These are phyloP conservation scores for Papilio demoleus DNA, from an alignment of 2,888 invertebrate species.

Conservation along the genomic window DNA sequence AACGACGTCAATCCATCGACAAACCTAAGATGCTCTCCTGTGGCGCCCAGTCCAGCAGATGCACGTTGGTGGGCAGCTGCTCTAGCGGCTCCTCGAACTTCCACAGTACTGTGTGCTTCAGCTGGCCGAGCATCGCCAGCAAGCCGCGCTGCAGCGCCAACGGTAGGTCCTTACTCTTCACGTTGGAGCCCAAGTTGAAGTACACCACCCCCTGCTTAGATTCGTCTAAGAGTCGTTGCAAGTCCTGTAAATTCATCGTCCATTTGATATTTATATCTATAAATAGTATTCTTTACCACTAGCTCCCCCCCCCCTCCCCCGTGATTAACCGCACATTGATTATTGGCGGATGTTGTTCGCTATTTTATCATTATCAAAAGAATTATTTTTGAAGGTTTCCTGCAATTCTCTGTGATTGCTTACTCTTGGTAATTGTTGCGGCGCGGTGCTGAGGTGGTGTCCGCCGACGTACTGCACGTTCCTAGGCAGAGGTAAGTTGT, in stretches of 20 bases:
- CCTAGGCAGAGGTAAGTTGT: slow-evolving; percentile 55
- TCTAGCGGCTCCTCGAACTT: slow-evolving; percentile 52
- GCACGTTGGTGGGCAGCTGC: slow-evolving; percentile 59
- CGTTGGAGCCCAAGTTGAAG: slow-evolving; percentile 74
- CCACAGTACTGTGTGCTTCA: slow-evolving; percentile 76
- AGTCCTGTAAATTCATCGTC: slow-evolving; percentile 51
- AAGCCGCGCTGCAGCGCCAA: slow-evolving; percentile 56
- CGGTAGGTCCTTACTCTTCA: slow-evolving; percentile 63
- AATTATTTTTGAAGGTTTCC: neutral
- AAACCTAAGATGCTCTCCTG: slow-evolving; percentile 67
- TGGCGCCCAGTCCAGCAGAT: slow-evolving; percentile 67
- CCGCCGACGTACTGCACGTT: slow-evolving; percentile 62
- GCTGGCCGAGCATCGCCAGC: slow-evolving; percentile 60
- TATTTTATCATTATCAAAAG: neutral
- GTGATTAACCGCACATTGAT: too few species aligned
- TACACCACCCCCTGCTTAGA: slow-evolving; percentile 72
- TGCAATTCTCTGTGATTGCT: neutral
- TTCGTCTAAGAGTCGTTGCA: slow-evolving; percentile 64
- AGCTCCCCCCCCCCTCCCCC: too few species aligned
- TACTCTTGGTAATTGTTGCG: slow-evolving; percentile 55
- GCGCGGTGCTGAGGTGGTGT: slow-evolving; percentile 56
- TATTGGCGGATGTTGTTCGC: too few species aligned
- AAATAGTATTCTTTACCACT: too few species aligned
- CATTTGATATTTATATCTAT: too few species aligned
- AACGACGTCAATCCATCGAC: neutral